phyloP scores from a whole-genome alignment of 2,797 vertebrate genomes.

The Coregonus suidteri region DNA sequence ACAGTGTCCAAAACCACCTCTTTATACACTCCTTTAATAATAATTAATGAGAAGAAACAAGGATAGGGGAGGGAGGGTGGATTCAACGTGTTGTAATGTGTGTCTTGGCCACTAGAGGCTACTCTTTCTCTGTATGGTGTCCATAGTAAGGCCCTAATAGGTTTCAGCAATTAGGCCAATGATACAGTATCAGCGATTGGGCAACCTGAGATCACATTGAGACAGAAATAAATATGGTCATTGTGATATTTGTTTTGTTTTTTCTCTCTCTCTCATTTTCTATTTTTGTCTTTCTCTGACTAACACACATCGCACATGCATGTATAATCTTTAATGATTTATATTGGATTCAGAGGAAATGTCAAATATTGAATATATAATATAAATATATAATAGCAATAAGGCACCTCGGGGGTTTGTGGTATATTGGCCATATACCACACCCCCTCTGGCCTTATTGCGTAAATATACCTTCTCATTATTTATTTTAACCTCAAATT shows the following conservation, averaged over 20 bases:
- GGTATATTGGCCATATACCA: no score
- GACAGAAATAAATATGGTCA: background rate
- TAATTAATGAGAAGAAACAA: conserved; percentile 15
- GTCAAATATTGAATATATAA: no score
- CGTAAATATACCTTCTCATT: no score
- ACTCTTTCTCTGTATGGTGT: conserved; percentile 59
- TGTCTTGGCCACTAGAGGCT: conserved; percentile 67
- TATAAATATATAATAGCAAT: no score
- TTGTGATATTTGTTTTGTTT: background rate
- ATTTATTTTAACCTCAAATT: no score
- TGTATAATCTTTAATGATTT: background rate
- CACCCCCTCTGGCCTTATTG: no score
- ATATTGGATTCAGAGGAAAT: no score
- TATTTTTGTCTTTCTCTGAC: background rate
- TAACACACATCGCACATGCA: background rate
- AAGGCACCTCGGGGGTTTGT: no score
- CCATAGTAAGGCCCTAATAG: no score
- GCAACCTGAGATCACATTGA: background rate
- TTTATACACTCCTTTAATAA: conserved; percentile 31
- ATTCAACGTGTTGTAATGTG: background rate
- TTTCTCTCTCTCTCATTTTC: no score
- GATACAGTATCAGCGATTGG: no score
- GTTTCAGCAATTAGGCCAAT: background rate
- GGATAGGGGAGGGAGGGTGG: background rate
- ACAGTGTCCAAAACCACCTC: background rate